Base-by-base conservation (phyloP, 2,797 vertebrate species). In the Bryconaethiops microstoma region DNA sequence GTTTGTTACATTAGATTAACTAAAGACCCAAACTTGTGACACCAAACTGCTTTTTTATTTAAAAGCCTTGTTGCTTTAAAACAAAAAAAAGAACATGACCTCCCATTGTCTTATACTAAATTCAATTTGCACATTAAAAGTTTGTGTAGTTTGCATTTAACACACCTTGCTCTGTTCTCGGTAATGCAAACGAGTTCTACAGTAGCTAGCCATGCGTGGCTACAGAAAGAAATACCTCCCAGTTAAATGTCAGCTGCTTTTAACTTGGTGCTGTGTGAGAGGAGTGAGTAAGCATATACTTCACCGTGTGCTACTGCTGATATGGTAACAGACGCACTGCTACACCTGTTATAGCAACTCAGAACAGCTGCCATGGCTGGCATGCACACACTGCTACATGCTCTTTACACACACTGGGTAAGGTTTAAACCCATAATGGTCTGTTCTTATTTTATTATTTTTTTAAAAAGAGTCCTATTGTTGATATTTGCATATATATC, bases 331-430 rank as follows among this genome's bases (percentile, higher is more conserved):
- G 64, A 25, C 48, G 48, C 23, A 1, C 40, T 23, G 8, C 35
- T 42, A 25, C 83, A 84, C 76, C 79, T 81, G 83, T 74, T 78
- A 45, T 48, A 69, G 63, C 75, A 60, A 76, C 75, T 81, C 54
- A 45, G 42, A 63, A 55, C 73, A 83, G 35, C 78, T 80, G 82
- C 35, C 74, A 74, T 40, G 45, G 25, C 21, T 21, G 19, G 48
- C 50, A 67, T 29, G 57, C 55, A 52, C 55, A 19, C 72, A 45
- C n/a, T 9, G 23, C 9, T 2, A 35, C 60, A 74, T 72, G 21
- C 39, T 45, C 19, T 45, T 42, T 19, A 59, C 50, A 54, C 23
- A 35, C 17, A 48, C 21, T 6, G 67, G 21, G 19, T 69, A 48
- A 48, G n/a, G 54, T 74, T 74, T 39, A 60, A 35, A 25, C 45